Base-by-base conservation (phyloP, 2,888 invertebrate genomes). In the Arrhopalites spinosus region DNA sequence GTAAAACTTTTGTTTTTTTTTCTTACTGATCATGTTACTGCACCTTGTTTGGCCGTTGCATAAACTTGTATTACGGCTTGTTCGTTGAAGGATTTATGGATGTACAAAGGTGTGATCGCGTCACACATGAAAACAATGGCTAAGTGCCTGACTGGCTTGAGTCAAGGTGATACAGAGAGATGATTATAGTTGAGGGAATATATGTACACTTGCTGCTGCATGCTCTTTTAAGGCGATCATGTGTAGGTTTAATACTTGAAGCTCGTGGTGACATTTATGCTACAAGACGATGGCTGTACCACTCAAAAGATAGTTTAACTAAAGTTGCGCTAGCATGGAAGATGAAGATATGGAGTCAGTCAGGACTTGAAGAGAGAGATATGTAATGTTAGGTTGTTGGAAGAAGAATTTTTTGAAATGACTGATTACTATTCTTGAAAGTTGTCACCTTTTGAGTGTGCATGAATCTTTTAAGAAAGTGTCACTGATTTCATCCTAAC, bases 401-500 rank as follows among this genome's bases (percentile, higher is more conserved):
- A 27, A n/a, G 17, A 43, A 25, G 59, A 59, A 59, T 11, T 20
- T n/a, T 53, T 43, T 17, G n/a, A 45, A 64, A 64, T 73, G 73
- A 73, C 64, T 73, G 73, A 73, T 73, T 64, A 30, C 73, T 64
- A 64, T 73, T 73, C 30, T 45, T 63, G 43, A 45, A 27, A 36
- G 27, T 50, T 73, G 66, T 63, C 73, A 66, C 73, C 43, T 61
- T 59, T 43, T 36, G 29, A 59, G 25, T 61, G 20, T 27, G 61
- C 36, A 3, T 43, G 61, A 30, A 72, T 53, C 43, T 43, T 67
- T 59, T 59, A 27, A 50, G 64, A 73, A 61, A 72, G 50, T 73
- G 73, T 73, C 73, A 73, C 50, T 73, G 50, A 50, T 47, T 47
- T 27, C 27, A 8, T 59, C 11, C 59, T 23, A 23, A 20, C 25